These are phyloP conservation scores for Eremophila alpestris DNA, from an alignment of 2,797 vertebrate species.

Conservation along the genomic window DNA sequence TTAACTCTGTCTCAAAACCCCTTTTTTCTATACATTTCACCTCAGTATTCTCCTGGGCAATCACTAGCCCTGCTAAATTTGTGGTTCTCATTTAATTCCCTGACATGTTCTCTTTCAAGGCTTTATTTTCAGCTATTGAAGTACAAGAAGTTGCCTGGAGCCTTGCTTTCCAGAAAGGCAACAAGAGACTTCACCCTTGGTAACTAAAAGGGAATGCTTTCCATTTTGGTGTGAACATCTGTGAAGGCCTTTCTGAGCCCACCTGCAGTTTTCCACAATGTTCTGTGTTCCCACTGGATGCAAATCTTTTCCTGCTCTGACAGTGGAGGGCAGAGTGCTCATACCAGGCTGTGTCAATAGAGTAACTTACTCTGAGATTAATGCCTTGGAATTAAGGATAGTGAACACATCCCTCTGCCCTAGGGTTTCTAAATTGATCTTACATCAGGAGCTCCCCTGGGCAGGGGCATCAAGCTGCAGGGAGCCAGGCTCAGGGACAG, in stretches of 20 bases:
- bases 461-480: fast-evolving
- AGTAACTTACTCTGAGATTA: not conserved
- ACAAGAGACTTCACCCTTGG: not conserved
- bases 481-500: not conserved
- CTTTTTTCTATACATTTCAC: constrained; percentile 30
- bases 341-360: not conserved
- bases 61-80: constrained; percentile 33
- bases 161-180: not conserved
- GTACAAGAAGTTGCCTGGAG: constrained; percentile 48
- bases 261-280: not conserved
- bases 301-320: not conserved
- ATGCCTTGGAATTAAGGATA: not conserved
- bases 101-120: constrained; percentile 56
- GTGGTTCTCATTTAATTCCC: constrained; percentile 57
- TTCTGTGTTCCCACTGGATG: not conserved
- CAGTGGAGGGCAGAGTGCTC: fast-evolving
- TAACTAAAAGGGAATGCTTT: not conserved
- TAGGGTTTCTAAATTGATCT: not conserved
- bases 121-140: constrained; percentile 47
- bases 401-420: not conserved
- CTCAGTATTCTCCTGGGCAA: constrained; percentile 32
- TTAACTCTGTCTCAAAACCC: not conserved
- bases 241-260: not conserved
- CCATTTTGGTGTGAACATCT: not conserved
- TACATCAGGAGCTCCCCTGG: fast-evolving